Conservation (phyloP, 2,113 vertebrate species). For the Rhagologus leucostigma region DNA sequence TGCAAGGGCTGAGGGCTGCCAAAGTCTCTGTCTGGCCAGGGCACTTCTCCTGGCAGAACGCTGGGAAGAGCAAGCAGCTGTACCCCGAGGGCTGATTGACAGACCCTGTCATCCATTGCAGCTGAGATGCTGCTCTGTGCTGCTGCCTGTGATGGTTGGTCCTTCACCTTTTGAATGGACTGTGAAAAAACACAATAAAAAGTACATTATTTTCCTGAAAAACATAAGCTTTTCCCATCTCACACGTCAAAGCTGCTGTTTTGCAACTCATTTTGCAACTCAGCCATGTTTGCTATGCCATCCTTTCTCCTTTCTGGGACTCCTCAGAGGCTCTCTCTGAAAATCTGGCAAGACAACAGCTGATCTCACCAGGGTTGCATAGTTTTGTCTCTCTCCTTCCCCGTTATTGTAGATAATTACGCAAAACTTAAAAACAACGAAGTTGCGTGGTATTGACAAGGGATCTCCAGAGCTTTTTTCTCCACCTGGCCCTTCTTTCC, state of each 20-base stretch:
- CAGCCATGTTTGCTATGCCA: neutral
- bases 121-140: neutral
- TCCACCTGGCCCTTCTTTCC: neutral
- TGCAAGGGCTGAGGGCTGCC: neutral
- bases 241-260: neutral
- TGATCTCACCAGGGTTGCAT: neutral
- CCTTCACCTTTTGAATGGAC: neutral
- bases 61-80: neutral
- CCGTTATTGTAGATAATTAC: neutral
- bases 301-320: neutral
- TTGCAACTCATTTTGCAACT: neutral
- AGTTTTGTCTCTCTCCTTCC: neutral
- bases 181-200: neutral
- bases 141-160: neutral
- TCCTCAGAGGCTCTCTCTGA: neutral
- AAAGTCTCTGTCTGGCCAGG: neutral
- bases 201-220: neutral
- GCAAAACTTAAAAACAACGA: neutral
- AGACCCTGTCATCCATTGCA: neutral
- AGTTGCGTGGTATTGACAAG: neutral
- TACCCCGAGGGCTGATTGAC: fast-evolving
- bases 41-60: neutral
- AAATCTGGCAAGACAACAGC: neutral
- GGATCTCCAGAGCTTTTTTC: neutral
- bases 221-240: neutral